phyloP scores from a whole-genome alignment of 2,797 vertebrate genomes.

The Loris lydekkerianus region DNA sequence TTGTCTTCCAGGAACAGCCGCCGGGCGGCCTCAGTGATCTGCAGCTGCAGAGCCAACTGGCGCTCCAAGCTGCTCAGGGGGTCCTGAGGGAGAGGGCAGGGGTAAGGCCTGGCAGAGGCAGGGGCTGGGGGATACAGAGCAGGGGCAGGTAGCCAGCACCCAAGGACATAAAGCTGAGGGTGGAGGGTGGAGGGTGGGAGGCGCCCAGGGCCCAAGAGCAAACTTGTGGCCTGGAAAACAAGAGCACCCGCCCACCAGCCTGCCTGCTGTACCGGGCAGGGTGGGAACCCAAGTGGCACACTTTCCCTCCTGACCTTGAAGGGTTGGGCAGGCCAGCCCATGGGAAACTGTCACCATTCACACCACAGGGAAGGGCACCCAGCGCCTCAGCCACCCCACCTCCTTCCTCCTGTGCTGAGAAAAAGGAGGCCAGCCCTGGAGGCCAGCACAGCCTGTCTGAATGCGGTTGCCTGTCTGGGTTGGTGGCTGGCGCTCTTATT shows the following conservation, averaged over 20 bases:
- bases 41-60: slow-evolving; percentile 94
- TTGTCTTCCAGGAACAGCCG: slow-evolving; percentile 92
- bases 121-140: not conserved
- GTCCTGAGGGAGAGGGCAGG: slow-evolving; percentile 86
- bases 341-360: not conserved
- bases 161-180: not conserved
- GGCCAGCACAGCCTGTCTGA: not conserved
- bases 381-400: not conserved
- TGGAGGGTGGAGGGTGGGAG: not conserved
- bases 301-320: slow-evolving; percentile 52
- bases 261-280: not conserved
- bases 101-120: not conserved
- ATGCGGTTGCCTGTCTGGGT: not conserved
- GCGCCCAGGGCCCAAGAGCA: not conserved
- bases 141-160: not conserved
- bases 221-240: not conserved
- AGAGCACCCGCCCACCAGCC: not conserved
- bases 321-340: not conserved
- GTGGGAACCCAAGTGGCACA: not conserved
- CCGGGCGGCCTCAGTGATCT: slow-evolving; percentile 93
- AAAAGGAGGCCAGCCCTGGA: not conserved
- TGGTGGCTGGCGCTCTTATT: not conserved
- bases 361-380: not conserved
- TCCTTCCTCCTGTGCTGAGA: not conserved
- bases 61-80: slow-evolving; percentile 91